Base-by-base conservation (phyloP, 2,797 vertebrate species). In the Onychomys arenicola region DNA sequence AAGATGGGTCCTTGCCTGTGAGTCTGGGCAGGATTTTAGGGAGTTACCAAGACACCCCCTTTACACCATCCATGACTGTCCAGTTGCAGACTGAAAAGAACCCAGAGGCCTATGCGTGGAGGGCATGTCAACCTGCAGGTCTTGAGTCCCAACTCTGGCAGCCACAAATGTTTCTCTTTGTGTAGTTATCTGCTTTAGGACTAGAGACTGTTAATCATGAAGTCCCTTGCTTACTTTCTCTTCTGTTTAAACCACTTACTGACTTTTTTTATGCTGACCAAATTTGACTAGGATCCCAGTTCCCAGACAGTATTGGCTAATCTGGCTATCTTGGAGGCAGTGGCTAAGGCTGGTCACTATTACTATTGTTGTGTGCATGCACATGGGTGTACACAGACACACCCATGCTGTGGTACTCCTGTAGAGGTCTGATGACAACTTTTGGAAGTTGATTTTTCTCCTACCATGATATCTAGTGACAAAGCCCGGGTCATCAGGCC, bases 1-100 rank as follows among this genome's bases (percentile, higher is more conserved):
- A 93, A 76, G 63, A 96, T 94, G 75, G 75, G 97, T 92, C 78
- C 52, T 65, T 95, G 82, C 92, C 88, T 94, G 89, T 92, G 85
- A 61, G 73, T 63, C 75, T 46, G 69, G 85, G 25, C 69, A 89
- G 90, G 61, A 87, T 92, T 95, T 97, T 71, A 93, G 57, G 34
- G 55, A 96, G 69, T 93, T 94, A 85, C 69, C 57, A 91, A 85
- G 49, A 91, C 40, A 65, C n/a, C 92, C 40, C 1, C 78, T 95
- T 95, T 37, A 83, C 49, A 65, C 1, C 52, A 40, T 8, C 1
- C 57, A 65, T 8, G 52, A 16, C 52, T 11, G n/a, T 73, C 73
- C 34, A 46, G 27, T 57, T 75, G 25, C 17, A 93, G 25, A 10
- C 29, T 46, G 46, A n/a, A 73, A 69, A 83, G 34, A 88, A 17